A percentile compares a stretch with the other conserved stretches of the same genome.
Conservation (phyloP, 2,888 invertebrate species). For the Pseudanteris insignis region DNA sequence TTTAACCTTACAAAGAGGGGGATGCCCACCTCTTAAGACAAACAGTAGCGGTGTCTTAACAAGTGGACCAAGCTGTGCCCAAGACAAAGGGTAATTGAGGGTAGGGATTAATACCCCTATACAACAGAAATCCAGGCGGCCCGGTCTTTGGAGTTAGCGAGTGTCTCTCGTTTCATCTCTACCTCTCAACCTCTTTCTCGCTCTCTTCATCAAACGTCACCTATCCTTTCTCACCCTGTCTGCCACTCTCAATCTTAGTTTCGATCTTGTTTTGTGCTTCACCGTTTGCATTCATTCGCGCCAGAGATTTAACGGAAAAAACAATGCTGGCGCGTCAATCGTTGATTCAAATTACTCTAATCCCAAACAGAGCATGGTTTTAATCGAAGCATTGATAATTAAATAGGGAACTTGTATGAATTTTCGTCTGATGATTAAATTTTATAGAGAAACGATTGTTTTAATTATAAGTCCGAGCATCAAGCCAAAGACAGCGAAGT, state of each 20-base stretch:
- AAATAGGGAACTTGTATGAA: no score
- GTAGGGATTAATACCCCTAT: conserved; percentile 67
- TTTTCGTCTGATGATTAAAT: no score
- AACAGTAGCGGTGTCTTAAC: conserved; percentile 68
- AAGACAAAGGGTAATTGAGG: conserved; percentile 68
- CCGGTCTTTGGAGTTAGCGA: conserved; percentile 55
- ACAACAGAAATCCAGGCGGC: conserved; percentile 61
- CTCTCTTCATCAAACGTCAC: conserved; percentile 44
- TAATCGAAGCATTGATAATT: no score
- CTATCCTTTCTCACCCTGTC: conserved; percentile 47
- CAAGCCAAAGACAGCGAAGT: conserved; percentile 14
- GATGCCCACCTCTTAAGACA: conserved; percentile 64
- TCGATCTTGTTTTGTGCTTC: conserved; percentile 41
- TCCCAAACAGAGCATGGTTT: no score
- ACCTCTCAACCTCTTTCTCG: conserved; percentile 33
- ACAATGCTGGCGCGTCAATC: conserved; percentile 13
- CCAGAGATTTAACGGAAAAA: conserved; percentile 37
- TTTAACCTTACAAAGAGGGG: conserved; percentile 44
- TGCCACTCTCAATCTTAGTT: conserved; percentile 50
- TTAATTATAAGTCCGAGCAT: not conserved
- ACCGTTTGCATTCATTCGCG: conserved; percentile 30
- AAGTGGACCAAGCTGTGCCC: conserved; percentile 67
- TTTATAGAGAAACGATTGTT: not conserved
- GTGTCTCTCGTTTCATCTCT: conserved; percentile 51
- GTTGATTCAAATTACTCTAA: conserved; percentile 18